Evolutionary conservation across 2,888 invertebrate genomes (phyloP), one percentile per base, ranked within the genome.

Genomic region (Apantesis nais): DNA sequence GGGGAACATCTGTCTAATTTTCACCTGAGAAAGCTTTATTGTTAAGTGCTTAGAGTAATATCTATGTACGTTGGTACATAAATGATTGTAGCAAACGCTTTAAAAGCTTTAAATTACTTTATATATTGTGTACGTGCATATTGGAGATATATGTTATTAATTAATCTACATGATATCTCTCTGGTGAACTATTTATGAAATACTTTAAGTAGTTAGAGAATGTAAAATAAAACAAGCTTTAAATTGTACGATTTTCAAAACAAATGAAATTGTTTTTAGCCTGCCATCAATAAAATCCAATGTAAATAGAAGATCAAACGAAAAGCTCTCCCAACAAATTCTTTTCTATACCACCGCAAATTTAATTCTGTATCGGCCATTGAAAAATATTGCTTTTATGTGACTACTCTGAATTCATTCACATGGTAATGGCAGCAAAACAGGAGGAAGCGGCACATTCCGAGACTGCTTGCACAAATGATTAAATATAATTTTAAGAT

Each of bases 321-420:
- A 74, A 79, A 76, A 70, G 71, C 76, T 76, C 84, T 79, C 72
- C 69, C 77, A 81, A 39, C 70, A 84, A 85, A 87, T 68, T 72
- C 62, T 78, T 85, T 81, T 81, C 86, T 83, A 87, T 82, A 84
- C 74, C 79, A 78, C 86, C 86, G 81, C 87, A 91, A 93, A 92
- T 92, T 89, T 87, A 87, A 92, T 92, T 88, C 81, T 82, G 74
- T 78, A 79, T 80, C 83, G 85, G 81, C 86, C 86, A 90, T 90
- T 89, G 90, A 88, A 90, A 90, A 89, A 90, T 90, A 88, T 90
- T 88, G 88, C 89, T 85, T 86, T 84, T 82, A 85, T 87, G 83
- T 87, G 88, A 85, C 88, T 85, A 88, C 87, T 88, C 81, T 74
- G 78, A 78, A 76, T 80, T 79, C 82, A 89, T 92, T 90, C 90